These are phyloP conservation scores for Pachyramphus minor DNA, from an alignment of 2,113 vertebrate species.

Conservation along the genomic window DNA sequence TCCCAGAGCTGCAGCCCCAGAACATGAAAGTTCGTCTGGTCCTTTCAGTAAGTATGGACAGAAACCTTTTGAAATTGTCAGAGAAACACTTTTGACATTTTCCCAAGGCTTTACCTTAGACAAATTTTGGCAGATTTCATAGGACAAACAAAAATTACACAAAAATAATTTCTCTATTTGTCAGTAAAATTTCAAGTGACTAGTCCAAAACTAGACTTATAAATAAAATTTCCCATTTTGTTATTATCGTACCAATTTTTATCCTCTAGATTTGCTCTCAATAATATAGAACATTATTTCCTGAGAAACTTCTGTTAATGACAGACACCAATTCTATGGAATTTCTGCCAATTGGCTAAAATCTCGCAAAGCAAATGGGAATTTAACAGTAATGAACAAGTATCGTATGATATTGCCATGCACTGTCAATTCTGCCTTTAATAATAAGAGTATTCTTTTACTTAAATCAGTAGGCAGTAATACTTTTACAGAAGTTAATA, in stretches of 20 bases:
- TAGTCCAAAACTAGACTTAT: background rate
- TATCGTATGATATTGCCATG: background rate
- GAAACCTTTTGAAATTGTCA: background rate
- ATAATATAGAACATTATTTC: background rate
- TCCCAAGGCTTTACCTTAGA: background rate
- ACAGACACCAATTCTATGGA: background rate
- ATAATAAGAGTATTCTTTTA: background rate
- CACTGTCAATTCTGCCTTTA: background rate
- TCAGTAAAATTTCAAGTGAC: background rate
- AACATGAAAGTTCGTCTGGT: background rate
- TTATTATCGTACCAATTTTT: background rate
- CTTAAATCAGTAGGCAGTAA: background rate
- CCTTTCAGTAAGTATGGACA: background rate
- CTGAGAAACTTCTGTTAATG: background rate
- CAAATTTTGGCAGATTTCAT: background rate
- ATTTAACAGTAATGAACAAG: background rate
- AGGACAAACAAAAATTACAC: background rate
- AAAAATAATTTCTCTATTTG: background rate
- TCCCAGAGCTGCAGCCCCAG: background rate
- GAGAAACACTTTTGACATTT: background rate
- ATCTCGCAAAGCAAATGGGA: background rate
- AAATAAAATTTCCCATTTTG: background rate
- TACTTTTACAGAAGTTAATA: background rate
- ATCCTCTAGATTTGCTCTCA: background rate
- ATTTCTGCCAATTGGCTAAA: background rate